Evolutionary conservation across 2,797 vertebrate genomes (phyloP).

Genomic region (Poeciliopsis infans): DNA sequence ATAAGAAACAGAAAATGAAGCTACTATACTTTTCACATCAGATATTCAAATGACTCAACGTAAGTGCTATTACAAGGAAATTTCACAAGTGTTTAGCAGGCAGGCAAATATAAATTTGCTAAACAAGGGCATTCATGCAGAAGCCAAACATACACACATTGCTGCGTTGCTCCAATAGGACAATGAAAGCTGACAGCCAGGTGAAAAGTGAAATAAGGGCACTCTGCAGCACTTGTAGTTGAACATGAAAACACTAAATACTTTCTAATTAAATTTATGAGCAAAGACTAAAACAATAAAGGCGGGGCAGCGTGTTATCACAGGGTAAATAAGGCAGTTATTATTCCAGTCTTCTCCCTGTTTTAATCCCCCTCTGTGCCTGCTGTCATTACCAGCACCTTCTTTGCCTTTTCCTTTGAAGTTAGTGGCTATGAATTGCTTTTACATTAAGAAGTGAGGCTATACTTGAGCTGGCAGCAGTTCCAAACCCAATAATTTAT

Average conservation of each 20-base stretch:
- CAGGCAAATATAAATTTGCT: constrained; percentile 34
- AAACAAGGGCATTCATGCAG: constrained; percentile 33
- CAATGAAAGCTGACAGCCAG: constrained; percentile 19
- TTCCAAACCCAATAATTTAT: constrained; percentile 37
- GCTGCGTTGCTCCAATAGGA: constrained; percentile 17
- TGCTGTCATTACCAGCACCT: not conserved
- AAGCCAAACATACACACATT: constrained; percentile 20
- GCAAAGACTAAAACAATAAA: constrained; percentile 25
- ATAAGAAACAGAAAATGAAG: constrained; percentile 16
- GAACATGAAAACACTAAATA: constrained; percentile 5
- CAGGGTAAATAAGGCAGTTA: constrained; percentile 26
- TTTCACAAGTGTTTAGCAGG: constrained; percentile 6
- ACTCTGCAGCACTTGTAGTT: constrained; percentile 15
- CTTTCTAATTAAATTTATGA: constrained; percentile 26
- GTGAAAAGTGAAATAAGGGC: constrained; percentile 12
- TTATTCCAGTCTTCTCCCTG: constrained; percentile 8
- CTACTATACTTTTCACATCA: constrained; percentile 3
- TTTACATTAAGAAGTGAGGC: constrained; percentile 10
- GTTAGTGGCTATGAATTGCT: constrained; percentile 26
- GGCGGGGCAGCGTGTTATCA: constrained; percentile 7
- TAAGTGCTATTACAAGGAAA: not conserved
- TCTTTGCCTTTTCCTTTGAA: constrained; percentile 4
- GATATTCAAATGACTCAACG: constrained; percentile 15
- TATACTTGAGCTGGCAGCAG: constrained; percentile 28
- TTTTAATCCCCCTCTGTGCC: constrained; percentile 22